Evolutionary conservation across 2,888 invertebrate species (phyloP), one percentile per base, ranked within the genome.

Genomic region (Standfussiana lucernea): DNA sequence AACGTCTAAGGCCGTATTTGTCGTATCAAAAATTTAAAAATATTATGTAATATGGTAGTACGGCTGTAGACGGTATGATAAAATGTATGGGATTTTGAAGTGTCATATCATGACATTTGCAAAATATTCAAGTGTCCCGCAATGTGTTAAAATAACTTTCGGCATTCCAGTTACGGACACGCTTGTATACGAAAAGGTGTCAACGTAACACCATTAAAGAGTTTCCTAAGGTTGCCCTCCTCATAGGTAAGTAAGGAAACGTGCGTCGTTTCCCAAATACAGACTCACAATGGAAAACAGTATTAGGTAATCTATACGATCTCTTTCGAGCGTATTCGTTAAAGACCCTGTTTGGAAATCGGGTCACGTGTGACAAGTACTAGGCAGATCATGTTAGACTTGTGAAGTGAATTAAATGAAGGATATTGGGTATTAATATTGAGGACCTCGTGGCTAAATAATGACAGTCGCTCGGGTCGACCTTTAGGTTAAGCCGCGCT

Each of bases 271-370:
- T 88, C 37, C 72, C 70, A 86, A 86, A 84, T 75, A 56, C 64
- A 42, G 71, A 74, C 68, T 85, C 85, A 90, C 90, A 90, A 90
- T 89, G 80, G 82, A 72, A 82, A 90, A 89, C 82, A 84, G 84
- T 89, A 90, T 90, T 90, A 90, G 80, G 90, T 86, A 90, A 90
- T 90, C 90, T 90, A 89, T 84, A 82, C 89, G 88, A 86, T 87
- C 86, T 80, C 77, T 79, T 87, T 82, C 65, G 53, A 79, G 79
- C 80, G 82, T 75, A 82, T 83, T 84, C 77, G 66, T 85, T 78
- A 82, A 86, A 75, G 66, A 78, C 28, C 50, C 66, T 66, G 53
- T 77, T 88, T 85, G 68, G 73, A 37, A 61, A 56, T n/a, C 79
- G 0, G 37, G 81, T 75, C 87, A 87, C 88, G 88, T 85, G 64